phyloP scores from a whole-genome alignment of 2,888 invertebrate species.

The Polyommatus iphigenia region DNA sequence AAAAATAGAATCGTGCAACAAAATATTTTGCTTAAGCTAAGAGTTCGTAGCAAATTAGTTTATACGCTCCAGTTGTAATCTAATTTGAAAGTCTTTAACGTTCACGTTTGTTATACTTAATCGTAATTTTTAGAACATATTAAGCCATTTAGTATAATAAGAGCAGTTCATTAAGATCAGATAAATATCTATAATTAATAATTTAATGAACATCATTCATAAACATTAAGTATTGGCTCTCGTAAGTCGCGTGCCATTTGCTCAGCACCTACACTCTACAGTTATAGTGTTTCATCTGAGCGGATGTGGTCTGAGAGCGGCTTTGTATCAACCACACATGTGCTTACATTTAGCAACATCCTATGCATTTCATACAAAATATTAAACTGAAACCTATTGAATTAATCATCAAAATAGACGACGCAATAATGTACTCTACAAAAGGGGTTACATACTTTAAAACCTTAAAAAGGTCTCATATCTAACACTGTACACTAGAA shows the following conservation, averaged over 20 bases:
- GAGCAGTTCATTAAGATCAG: neutral
- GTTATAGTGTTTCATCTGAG: neutral
- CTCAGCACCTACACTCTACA: neutral
- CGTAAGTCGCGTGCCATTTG: neutral
- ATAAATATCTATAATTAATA: neutral
- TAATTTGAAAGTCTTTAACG: neutral
- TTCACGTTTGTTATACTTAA: neutral
- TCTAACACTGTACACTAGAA: too few relatives aligned
- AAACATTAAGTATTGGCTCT: neutral
- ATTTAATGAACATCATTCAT: too few relatives aligned
- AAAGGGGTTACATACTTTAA: too few relatives aligned
- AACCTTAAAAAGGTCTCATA: too few relatives aligned
- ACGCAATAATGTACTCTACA: too few relatives aligned
- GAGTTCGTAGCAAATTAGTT: neutral
- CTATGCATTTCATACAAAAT: neutral
- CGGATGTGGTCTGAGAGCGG: neutral
- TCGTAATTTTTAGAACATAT: neutral
- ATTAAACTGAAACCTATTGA: too few relatives aligned
- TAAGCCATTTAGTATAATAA: neutral
- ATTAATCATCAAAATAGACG: too few relatives aligned
- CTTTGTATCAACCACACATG: neutral
- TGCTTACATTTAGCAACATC: neutral
- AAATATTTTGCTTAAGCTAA: neutral
- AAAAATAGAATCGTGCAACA: neutral
- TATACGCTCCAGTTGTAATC: neutral